phyloP scores from a whole-genome alignment of 2,113 vertebrate genomes.

The Solea senegalensis region DNA sequence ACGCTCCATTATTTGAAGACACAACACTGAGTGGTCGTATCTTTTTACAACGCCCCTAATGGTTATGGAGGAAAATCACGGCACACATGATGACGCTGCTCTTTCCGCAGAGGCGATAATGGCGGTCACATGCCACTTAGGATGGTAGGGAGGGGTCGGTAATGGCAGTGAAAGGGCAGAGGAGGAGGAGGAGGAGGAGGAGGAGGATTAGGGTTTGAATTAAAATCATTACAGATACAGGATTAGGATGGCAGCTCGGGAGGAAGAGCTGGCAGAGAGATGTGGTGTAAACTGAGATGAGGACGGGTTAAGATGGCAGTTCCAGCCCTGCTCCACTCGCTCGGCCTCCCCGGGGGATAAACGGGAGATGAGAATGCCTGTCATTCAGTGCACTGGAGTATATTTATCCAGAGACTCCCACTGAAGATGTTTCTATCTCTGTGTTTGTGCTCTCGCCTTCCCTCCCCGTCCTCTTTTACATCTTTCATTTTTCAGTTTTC shows the following conservation, averaged over 20 bases:
- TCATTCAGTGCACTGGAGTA: constrained; percentile 56
- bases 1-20: constrained; percentile 67
- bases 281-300: constrained; percentile 55
- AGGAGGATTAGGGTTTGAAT: constrained; percentile 22
- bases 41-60: constrained; percentile 75
- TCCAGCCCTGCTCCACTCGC: constrained; percentile 36
- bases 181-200: not conserved
- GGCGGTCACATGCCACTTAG: constrained; percentile 61
- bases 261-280: constrained; percentile 31
- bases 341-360: constrained; percentile 42
- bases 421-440: constrained; percentile 18
- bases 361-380: constrained; percentile 59
- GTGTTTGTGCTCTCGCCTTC: constrained; percentile 24
- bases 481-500: constrained; percentile 46
- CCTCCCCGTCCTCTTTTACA: constrained; percentile 31
- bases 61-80: constrained; percentile 71
- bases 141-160: constrained; percentile 33
- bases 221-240: constrained; percentile 51
- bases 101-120: constrained; percentile 67
- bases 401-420: constrained; percentile 59
- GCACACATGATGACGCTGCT: constrained; percentile 60
- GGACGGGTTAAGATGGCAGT: constrained; percentile 68
- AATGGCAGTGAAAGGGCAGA: constrained; percentile 47
- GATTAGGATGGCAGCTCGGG: constrained; percentile 49
- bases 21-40: constrained; percentile 61